Percentiles rank a stretch among this genome's conserved stretches.
Conservation (phyloP, 2,113 vertebrate species). For the Chrysemys picta region DNA sequence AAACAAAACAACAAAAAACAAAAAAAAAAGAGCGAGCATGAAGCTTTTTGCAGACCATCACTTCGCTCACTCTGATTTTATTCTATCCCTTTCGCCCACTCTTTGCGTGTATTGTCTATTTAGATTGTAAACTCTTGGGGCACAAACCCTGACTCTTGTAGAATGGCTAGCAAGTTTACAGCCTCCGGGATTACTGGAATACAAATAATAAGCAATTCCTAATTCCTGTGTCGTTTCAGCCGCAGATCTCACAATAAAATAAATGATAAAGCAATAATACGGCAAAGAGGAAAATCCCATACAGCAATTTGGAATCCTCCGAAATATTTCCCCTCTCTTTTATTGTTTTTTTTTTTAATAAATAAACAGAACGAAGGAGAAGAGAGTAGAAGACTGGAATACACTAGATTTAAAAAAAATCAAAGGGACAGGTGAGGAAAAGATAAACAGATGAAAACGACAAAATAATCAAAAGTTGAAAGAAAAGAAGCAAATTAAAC, state of each 20-base stretch:
- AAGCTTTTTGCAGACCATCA: neutral
- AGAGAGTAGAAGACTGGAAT: neutral
- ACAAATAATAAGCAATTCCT: fast-evolving
- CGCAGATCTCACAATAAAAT: neutral
- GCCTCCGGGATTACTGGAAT: neutral
- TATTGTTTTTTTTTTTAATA: neutral
- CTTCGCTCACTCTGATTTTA: neutral
- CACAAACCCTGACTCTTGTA: neutral
- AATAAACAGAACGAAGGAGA: neutral
- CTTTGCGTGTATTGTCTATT: fast-evolving
- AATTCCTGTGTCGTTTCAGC: neutral
- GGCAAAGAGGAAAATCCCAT: neutral
- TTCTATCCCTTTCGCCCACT: fast-evolving
- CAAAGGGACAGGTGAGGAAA: neutral
- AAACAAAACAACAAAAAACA: too few species aligned
- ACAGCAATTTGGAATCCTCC: neutral
- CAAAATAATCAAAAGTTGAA: conserved; percentile 25
- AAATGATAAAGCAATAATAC: neutral
- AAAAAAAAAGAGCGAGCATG: neutral
- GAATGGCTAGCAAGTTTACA: neutral
- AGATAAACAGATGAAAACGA: neutral
- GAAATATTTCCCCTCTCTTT: neutral
- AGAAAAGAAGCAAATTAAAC: conserved; percentile 59
- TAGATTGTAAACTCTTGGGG: neutral
- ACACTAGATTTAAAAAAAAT: neutral